These are phyloP conservation scores for Peromyscus aztecus DNA, from an alignment of 2,797 vertebrate species.

Conservation along the genomic window DNA sequence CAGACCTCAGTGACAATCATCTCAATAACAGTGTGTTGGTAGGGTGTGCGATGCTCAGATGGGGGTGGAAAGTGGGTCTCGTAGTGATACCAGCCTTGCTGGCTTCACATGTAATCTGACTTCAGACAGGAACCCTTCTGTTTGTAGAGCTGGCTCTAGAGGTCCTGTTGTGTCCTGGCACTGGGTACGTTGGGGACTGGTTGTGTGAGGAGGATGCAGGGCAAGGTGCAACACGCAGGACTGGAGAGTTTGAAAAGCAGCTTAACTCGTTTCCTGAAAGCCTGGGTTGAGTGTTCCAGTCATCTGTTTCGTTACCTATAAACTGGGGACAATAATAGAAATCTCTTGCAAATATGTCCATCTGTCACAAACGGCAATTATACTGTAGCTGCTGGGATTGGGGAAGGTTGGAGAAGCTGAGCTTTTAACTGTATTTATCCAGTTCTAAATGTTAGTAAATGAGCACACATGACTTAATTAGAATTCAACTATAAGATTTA, in stretches of 20 bases:
- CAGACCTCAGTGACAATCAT: background rate
- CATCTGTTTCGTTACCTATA: conserved; percentile 8
- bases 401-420: background rate
- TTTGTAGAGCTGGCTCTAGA: background rate
- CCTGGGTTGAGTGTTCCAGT: background rate
- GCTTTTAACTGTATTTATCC: background rate
- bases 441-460: background rate
- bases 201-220: no score
- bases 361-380: background rate
- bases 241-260: background rate
- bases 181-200: background rate
- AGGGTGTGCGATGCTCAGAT: background rate
- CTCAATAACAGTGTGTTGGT: background rate
- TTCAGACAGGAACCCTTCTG: background rate
- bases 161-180: background rate
- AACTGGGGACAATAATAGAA: background rate
- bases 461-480: background rate
- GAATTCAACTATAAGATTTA: background rate
- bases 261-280: background rate
- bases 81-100: background rate
- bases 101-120: background rate
- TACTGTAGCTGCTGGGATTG: background rate
- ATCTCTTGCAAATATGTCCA: background rate
- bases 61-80: background rate
- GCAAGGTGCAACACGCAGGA: background rate